Percentiles rank a stretch among this genome's conserved stretches.
These are phyloP conservation scores for Drosophila merina DNA, from an alignment of 2,888 invertebrate genomes.

Conservation along the genomic window DNA sequence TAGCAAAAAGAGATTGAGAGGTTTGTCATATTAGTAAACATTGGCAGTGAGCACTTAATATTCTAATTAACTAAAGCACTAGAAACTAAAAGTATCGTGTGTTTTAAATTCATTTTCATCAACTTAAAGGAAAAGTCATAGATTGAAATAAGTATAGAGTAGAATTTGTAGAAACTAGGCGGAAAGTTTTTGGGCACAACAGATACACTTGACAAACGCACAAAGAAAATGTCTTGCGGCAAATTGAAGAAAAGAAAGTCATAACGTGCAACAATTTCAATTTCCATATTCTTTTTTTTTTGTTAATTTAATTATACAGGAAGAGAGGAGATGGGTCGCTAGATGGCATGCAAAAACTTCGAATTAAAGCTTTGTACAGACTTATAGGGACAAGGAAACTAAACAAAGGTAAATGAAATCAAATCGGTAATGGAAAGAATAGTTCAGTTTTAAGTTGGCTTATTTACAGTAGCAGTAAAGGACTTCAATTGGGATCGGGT, in stretches of 20 bases:
- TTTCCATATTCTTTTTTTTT: neutral
- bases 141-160: slow-evolving; percentile 28
- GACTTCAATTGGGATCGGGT: slow-evolving; percentile 9
- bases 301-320: slow-evolving; percentile 16
- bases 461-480: slow-evolving; percentile 58
- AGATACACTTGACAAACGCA: slow-evolving; percentile 62
- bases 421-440: slow-evolving; percentile 11
- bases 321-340: slow-evolving; percentile 8
- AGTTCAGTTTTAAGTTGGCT: slow-evolving; percentile 30
- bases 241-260: slow-evolving; percentile 39
- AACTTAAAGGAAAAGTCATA: slow-evolving; percentile 37
- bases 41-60: slow-evolving; percentile 49
- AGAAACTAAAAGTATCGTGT: slow-evolving; percentile 37
- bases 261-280: slow-evolving; percentile 62
- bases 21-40: slow-evolving; percentile 67
- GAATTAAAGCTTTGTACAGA: slow-evolving; percentile 41
- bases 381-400: slow-evolving; percentile 26
- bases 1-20: slow-evolving; percentile 71
- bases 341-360: slow-evolving; percentile 40
- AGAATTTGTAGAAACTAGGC: slow-evolving; percentile 36
- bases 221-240: slow-evolving; percentile 54
- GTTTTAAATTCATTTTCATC: slow-evolving; percentile 20
- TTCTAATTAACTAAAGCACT: slow-evolving; percentile 33
- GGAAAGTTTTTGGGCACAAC: slow-evolving; percentile 47
- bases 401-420: slow-evolving; percentile 7